A percentile compares a stretch with the other conserved stretches of the same genome.
Evolutionary conservation across 2,113 vertebrate species (phyloP).

Genomic region (Mus spicilegus): DNA sequence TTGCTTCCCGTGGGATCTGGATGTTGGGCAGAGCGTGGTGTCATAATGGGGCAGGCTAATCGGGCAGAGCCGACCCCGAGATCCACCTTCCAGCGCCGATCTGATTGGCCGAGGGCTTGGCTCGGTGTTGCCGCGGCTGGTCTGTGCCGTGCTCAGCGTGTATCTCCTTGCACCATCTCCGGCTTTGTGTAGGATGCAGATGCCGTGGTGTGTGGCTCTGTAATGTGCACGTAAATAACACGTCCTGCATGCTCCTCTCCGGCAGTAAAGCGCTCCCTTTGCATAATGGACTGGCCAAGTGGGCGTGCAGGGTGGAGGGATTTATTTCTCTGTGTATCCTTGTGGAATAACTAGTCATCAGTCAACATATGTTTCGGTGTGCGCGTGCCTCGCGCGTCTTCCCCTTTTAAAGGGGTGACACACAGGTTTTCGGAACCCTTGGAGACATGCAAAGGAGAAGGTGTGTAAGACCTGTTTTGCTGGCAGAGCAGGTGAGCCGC

Average conservation of each 20-base stretch:
- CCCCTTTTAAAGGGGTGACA: conserved; percentile 40
- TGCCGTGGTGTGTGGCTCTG: conserved; percentile 47
- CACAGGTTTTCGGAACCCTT: conserved; percentile 25
- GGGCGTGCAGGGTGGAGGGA: background rate
- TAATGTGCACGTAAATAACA: conserved; percentile 31
- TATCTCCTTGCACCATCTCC: conserved; percentile 67
- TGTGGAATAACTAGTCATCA: background rate
- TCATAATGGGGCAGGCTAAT: conserved; percentile 56
- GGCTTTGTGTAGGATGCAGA: conserved; percentile 66
- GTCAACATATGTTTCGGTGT: background rate
- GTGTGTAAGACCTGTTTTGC: conserved; percentile 19
- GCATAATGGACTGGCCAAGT: background rate
- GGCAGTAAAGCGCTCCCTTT: conserved; percentile 46
- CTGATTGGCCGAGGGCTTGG: conserved; percentile 72
- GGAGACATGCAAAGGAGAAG: conserved; percentile 51
- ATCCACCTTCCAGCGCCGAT: conserved; percentile 62
- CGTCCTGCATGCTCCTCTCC: conserved; percentile 68
- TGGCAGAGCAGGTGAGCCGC: background rate
- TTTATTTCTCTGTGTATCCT: background rate
- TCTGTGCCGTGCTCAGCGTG: conserved; percentile 49
- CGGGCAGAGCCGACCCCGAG: conserved; percentile 62
- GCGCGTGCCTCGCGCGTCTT: background rate
- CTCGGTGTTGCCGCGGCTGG: conserved; percentile 63
- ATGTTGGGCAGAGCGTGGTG: conserved; percentile 61
- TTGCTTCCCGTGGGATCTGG: conserved; percentile 48